These are phyloP conservation scores for Callosobruchus maculatus DNA, from an alignment of 2,888 invertebrate species.

Conservation along the genomic window DNA sequence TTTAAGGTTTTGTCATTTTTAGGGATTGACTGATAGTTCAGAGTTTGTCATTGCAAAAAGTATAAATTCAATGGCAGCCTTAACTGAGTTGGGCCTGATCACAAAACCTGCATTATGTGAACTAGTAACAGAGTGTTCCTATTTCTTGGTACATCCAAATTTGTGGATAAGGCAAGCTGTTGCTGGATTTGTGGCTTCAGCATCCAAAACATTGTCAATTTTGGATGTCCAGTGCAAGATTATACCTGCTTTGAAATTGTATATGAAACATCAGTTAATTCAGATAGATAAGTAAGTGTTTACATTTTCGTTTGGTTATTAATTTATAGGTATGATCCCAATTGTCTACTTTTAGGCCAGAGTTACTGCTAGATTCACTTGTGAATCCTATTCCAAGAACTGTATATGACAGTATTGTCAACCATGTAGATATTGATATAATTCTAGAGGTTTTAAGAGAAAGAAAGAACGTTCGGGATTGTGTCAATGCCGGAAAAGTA, in stretches of 20 bases:
- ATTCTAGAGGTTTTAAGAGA: conserved; percentile 58
- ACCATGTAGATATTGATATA: conserved; percentile 59
- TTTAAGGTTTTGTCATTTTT: conserved; percentile 28
- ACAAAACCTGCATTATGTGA: conserved; percentile 83
- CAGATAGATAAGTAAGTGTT: conserved; percentile 72
- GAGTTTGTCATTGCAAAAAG: conserved; percentile 93
- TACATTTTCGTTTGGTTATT: no score
- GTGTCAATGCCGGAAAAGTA: conserved; percentile 49
- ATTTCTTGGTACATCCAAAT: conserved; percentile 88
- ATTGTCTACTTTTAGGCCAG: conserved; percentile 55
- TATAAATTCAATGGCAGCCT: conserved; percentile 78
- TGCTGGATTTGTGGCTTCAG: conserved; percentile 82
- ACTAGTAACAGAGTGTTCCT: conserved; percentile 78
- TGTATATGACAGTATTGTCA: conserved; percentile 78
- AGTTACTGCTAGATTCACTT: conserved; percentile 75
- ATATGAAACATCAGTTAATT: conserved; percentile 65
- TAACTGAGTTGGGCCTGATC: conserved; percentile 81
- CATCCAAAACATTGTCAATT: conserved; percentile 73
- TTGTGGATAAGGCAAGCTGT: conserved; percentile 82
- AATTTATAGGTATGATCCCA: no score
- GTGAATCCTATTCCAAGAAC: conserved; percentile 75
- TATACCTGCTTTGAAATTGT: conserved; percentile 67
- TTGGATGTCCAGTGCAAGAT: conserved; percentile 94
- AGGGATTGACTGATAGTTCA: conserved; percentile 92
- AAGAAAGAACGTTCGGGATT: conserved; percentile 53